A percentile compares a stretch with the other conserved stretches of the same genome.
Evolutionary conservation across 2,797 vertebrate genomes (phyloP).

Genomic region (Acomys russatus): DNA sequence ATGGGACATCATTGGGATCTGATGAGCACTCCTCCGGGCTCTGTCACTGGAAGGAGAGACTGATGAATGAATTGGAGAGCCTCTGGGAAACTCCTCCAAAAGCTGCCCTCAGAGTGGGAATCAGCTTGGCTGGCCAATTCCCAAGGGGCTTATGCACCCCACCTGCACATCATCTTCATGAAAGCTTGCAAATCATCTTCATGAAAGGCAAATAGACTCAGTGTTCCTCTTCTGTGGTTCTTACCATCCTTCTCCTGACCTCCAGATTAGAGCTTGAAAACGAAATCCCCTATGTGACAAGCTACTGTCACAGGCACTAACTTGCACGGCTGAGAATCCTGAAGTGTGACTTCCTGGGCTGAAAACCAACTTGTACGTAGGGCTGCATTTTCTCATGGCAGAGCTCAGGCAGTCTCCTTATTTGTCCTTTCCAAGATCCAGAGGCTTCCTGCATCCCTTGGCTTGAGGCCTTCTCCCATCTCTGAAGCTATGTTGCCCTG

Average conservation of each 20-base stretch:
- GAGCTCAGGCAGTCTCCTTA: neutral
- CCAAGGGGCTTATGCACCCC: neutral
- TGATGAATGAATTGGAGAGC: neutral
- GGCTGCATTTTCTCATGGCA: neutral
- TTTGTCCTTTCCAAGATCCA: neutral
- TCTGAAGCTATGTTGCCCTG: neutral
- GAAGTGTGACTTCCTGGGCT: neutral
- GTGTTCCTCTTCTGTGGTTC: neutral
- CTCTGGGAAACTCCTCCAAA: neutral
- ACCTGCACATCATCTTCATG: neutral
- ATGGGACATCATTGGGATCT: neutral
- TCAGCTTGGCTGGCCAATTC: neutral
- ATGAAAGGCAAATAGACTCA: neutral
- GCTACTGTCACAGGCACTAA: neutral
- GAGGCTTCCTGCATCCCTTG: neutral
- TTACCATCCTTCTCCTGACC: neutral
- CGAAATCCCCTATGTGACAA: neutral
- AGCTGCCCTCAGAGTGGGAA: neutral
- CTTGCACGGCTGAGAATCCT: neutral
- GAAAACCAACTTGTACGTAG: neutral
- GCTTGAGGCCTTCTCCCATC: neutral
- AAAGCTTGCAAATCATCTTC: neutral
- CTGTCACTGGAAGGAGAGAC: neutral
- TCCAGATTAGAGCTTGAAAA: constrained; percentile 40
- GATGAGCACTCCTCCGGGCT: neutral